Conservation (phyloP, 2,888 invertebrate species). For the Zygaena filipendulae region DNA sequence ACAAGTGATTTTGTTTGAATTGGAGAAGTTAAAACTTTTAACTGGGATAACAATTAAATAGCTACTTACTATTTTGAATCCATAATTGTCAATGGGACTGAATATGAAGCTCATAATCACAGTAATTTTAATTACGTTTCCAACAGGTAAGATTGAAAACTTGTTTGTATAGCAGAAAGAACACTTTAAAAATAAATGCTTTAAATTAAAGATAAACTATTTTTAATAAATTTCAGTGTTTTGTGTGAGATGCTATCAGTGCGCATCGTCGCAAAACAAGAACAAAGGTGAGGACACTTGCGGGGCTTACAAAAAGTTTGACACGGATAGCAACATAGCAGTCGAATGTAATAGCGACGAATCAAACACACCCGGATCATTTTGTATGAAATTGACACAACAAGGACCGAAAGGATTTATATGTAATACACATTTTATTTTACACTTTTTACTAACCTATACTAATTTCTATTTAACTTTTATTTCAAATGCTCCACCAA, state of each 20-base stretch:
- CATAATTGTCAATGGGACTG: too few species aligned
- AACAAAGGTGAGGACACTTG: constrained; percentile 86
- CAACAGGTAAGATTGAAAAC: constrained; percentile 24
- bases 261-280: constrained; percentile 85
- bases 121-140: constrained; percentile 9
- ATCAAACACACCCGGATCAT: constrained; percentile 93
- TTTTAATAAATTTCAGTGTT: constrained; percentile 49
- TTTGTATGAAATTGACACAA: constrained; percentile 94
- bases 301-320: constrained; percentile 89
- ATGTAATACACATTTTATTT: constrained; percentile 72
- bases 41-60: too few species aligned
- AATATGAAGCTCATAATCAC: background rate
- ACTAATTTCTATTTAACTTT: constrained; percentile 3
- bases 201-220: too few species aligned
- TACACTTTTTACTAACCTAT: too few species aligned
- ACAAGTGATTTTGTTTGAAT: too few species aligned
- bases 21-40: too few species aligned
- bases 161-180: background rate
- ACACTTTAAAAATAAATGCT: too few species aligned
- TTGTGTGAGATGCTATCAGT: constrained; percentile 92
- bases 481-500: too few species aligned
- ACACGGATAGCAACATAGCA: constrained; percentile 85
- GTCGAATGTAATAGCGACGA: constrained; percentile 96
- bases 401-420: constrained; percentile 95
- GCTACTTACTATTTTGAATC: too few species aligned